Evolutionary conservation across 2,888 invertebrate species (phyloP), one percentile per base, ranked within the genome.

Genomic region (Trachelus tabidus): DNA sequence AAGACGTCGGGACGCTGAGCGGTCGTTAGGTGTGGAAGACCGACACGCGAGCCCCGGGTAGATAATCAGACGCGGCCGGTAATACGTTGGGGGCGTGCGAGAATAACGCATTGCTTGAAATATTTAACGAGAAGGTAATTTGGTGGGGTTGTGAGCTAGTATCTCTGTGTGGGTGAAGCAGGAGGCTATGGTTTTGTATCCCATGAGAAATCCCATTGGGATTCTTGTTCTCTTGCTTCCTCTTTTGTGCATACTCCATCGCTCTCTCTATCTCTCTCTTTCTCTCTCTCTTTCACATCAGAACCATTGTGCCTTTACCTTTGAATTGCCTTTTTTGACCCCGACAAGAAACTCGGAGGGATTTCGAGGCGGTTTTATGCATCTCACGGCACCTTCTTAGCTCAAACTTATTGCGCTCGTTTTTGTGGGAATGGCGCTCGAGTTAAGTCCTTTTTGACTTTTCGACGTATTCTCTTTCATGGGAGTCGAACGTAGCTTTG

Each of bases 101-200:
- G 86, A 84, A 86, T 89, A 88, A 87, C 85, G 83, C 87, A 88
- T 88, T 87, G 85, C 87, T 85, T 84, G 85, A 87, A 88, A 89
- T 88, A 88, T 89, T 88, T 89, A 89, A 89, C 89, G 85, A 84
- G 85, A 85, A 85, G 84, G 84, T 89, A 89, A 89, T 89, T 89
- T 88, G 87, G 85, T 77, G 77, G 75, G 81, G 80, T 80, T 82
- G 77, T 23, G 56, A 56, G 56, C 56, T 56, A 23, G 56, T 56
- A 56, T 56, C 56, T 78, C 73, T 33, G 69, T 76, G 71, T 69
- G 77, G 75, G 74, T 35, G 74, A 35, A 30, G 75, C 33, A 30
- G 75, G 75, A 30, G 30, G 75, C 68, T 75, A 31, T 33, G 34
- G 35, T 69, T 40, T 69, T 74, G 77, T 69, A 76, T 77, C 69